phyloP scores from a whole-genome alignment of 2,888 invertebrate species.

The Orthosia incerta region DNA sequence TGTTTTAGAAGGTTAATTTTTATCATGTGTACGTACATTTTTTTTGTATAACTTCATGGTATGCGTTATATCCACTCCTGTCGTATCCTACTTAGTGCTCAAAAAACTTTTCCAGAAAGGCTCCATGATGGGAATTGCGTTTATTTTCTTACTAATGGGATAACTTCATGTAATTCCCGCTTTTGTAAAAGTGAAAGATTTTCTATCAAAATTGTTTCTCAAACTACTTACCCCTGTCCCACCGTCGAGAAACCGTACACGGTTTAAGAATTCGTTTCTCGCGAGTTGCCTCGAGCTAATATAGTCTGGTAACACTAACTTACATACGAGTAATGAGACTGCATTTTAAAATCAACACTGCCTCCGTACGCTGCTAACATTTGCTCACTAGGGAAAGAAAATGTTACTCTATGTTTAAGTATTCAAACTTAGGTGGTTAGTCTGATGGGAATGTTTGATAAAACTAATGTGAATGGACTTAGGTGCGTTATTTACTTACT shows the following conservation, averaged over 20 bases:
- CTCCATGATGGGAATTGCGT: not conserved
- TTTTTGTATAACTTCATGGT: no score
- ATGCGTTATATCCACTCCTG: no score
- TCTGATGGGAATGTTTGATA: constrained; percentile 15
- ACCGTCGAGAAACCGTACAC: constrained; percentile 41
- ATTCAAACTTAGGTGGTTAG: constrained; percentile 22
- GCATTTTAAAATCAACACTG: constrained; percentile 64
- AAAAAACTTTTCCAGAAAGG: not conserved
- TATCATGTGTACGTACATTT: no score
- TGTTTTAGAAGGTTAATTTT: no score
- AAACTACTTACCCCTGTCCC: constrained; percentile 35
- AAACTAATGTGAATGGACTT: not conserved
- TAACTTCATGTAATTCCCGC: no score
- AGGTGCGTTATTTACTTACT: not conserved
- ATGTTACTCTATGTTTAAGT: constrained; percentile 33
- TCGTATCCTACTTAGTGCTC: no score
- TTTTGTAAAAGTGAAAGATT: not conserved
- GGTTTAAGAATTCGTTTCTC: constrained; percentile 69
- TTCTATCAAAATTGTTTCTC: not conserved
- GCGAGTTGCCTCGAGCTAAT: constrained; percentile 64
- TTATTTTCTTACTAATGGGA: no score
- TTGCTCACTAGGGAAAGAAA: constrained; percentile 31
- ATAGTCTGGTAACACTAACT: constrained; percentile 65
- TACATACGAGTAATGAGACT: constrained; percentile 65
- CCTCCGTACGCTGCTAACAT: constrained; percentile 10